These are phyloP conservation scores for Chalcosyrphus nemorum DNA, from an alignment of 2,888 invertebrate genomes.

Conservation along the genomic window DNA sequence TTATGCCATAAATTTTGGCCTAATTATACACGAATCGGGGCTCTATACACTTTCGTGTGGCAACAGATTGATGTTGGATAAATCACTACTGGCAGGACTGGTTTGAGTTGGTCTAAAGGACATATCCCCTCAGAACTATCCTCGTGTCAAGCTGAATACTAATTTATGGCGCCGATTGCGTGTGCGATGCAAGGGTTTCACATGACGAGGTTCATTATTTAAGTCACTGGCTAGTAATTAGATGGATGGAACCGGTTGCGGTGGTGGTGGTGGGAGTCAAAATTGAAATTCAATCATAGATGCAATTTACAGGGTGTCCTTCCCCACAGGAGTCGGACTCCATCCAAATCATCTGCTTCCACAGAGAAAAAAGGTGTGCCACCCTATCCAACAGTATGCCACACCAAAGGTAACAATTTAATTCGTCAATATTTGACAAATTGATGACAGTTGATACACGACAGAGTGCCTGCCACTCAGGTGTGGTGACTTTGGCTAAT, in stretches of 20 bases:
- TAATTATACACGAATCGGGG: constrained; percentile 46
- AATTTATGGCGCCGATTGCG: constrained; percentile 43
- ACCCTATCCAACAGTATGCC: not conserved
- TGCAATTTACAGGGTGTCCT: constrained; percentile 15
- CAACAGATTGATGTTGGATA: constrained; percentile 55
- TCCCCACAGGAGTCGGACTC: too few species aligned
- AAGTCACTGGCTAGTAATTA: constrained; percentile 32
- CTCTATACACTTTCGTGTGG: constrained; percentile 12
- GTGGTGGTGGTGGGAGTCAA: not conserved
- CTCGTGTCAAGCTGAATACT: constrained; percentile 48
- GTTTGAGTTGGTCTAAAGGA: not conserved
- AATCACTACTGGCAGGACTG: constrained; percentile 25
- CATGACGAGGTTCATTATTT: constrained; percentile 41
- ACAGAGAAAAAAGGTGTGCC: too few species aligned
- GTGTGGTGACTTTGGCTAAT: constrained; percentile 32
- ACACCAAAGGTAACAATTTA: not conserved
- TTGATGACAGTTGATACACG: constrained; percentile 47
- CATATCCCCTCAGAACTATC: not conserved
- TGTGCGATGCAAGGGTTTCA: constrained; percentile 29
- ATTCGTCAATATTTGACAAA: constrained; percentile 54
- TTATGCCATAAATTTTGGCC: constrained; percentile 63
- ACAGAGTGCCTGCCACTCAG: constrained; percentile 2
- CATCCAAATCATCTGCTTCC: too few species aligned
- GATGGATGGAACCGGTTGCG: constrained; percentile 19
- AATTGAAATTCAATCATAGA: constrained; percentile 50